These are phyloP conservation scores for Sinella curviseta DNA, from an alignment of 1,140 invertebrate species.

Conservation along the genomic window DNA sequence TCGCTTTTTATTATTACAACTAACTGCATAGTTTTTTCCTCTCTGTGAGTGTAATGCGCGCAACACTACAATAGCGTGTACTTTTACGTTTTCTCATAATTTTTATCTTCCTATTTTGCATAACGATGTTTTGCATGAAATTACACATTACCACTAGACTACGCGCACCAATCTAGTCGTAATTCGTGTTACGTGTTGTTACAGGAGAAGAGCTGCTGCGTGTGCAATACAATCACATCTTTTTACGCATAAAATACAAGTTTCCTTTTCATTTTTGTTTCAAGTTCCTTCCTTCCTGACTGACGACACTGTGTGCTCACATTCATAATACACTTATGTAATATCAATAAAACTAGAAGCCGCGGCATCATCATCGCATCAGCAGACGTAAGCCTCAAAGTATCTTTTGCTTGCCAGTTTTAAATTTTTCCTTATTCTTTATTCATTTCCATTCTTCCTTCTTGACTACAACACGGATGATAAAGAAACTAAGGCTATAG, in stretches of 20 bases:
- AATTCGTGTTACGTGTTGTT: too few relatives aligned
- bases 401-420: too few relatives aligned
- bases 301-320: not conserved
- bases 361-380: too few relatives aligned
- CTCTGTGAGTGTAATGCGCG: too few relatives aligned
- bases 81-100: not conserved
- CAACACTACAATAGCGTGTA: too few relatives aligned
- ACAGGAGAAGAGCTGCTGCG: too few relatives aligned
- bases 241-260: not conserved
- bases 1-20: too few relatives aligned
- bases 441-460: not conserved
- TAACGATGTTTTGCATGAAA: constrained; percentile 2
- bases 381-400: too few relatives aligned
- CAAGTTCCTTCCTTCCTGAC: not conserved
- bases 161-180: too few relatives aligned
- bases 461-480: too few relatives aligned
- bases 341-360: not conserved
- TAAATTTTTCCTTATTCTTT: not conserved
- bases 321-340: not conserved
- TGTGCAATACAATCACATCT: not conserved
- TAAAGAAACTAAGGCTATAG: too few relatives aligned
- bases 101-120: constrained; percentile 19
- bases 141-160: not conserved
- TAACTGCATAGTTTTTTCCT: too few relatives aligned
- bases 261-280: not conserved